Conservation (phyloP, 1,140 invertebrate species). For the Anoplolepis gracilipes region DNA sequence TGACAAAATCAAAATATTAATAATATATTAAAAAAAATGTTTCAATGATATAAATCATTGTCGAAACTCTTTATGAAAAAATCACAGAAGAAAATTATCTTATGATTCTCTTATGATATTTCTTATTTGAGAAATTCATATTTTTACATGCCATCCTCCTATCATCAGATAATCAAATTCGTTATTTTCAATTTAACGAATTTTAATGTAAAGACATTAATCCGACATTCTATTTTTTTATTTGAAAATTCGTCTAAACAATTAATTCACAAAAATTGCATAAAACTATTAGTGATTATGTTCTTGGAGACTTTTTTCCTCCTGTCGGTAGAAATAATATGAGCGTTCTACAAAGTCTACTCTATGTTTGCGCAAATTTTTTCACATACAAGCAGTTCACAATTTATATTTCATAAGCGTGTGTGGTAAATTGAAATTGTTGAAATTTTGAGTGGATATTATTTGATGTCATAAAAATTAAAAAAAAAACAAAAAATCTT, state of each 20-base stretch:
- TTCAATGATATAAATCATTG: conserved; percentile 12
- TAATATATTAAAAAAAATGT: neutral
- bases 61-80: neutral
- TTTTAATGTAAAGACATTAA: conserved; percentile 27
- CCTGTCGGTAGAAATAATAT: conserved; percentile 19
- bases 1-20: conserved; percentile 22
- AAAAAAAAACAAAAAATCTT: neutral
- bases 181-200: neutral
- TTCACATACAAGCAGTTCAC: conserved; percentile 48
- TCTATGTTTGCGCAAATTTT: neutral
- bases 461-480: neutral
- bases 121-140: neutral
- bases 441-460: neutral
- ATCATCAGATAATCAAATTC: conserved; percentile 38
- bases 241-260: conserved; percentile 12
- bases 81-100: no score
- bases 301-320: neutral
- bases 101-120: no score
- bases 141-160: conserved; percentile 11
- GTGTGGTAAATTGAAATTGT: conserved; percentile 21
- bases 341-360: conserved; percentile 11
- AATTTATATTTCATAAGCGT: conserved; percentile 29
- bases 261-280: conserved; percentile 1
- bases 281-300: neutral
- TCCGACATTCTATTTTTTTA: neutral